phyloP scores from a whole-genome alignment of 2,888 invertebrate species.

The Philhelius pedissequus region DNA sequence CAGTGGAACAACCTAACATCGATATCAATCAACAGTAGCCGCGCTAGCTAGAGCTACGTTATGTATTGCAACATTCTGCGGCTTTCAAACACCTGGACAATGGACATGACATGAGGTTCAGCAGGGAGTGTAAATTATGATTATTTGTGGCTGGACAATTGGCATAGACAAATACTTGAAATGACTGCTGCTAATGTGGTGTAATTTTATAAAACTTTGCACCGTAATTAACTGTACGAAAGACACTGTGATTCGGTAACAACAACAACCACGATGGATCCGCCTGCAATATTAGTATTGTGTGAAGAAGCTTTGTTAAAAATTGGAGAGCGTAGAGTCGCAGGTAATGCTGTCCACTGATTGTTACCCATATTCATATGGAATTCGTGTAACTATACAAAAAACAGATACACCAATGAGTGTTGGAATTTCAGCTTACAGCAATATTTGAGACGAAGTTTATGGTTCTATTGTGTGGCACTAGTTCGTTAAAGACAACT shows the following conservation, averaged over 20 bases:
- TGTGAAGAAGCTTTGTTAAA: conserved; percentile 26
- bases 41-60: too few relatives aligned
- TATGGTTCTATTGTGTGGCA: conserved; percentile 61
- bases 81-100: conserved; percentile 30
- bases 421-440: conserved; percentile 31
- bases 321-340: not conserved
- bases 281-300: not conserved
- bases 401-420: not conserved
- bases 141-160: conserved; percentile 4
- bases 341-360: conserved; percentile 20
- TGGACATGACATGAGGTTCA: not conserved
- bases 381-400: conserved; percentile 36
- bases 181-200: conserved; percentile 37
- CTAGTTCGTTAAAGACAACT: conserved; percentile 17
- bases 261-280: not conserved
- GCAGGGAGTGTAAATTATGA: conserved; percentile 50
- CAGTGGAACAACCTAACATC: conserved; percentile 59
- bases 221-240: conserved; percentile 43
- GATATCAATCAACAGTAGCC: conserved; percentile 35
- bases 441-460: conserved; percentile 10
- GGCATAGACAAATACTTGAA: conserved; percentile 12
- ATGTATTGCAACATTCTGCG: not conserved
- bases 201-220: conserved; percentile 26
- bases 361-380: conserved; percentile 44
- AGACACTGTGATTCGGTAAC: not conserved